phyloP scores from a whole-genome alignment of 2,888 invertebrate species.

The Trichogramma evanescens region DNA sequence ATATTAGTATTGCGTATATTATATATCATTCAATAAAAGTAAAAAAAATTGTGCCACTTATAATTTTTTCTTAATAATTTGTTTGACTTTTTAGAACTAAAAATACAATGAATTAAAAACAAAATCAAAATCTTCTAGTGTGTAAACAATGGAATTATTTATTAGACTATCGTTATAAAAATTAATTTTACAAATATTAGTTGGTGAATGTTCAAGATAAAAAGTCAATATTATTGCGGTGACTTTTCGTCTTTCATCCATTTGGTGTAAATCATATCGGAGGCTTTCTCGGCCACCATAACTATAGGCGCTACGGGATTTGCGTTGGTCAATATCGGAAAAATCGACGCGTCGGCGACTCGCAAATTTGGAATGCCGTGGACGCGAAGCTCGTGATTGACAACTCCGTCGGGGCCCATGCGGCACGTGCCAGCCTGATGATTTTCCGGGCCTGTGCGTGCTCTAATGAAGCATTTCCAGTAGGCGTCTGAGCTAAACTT shows the following conservation, averaged over 20 bases:
- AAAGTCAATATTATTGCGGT: no score
- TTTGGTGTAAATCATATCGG: conserved; percentile 55
- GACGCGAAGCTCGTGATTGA: conserved; percentile 55
- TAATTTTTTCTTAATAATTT: no score
- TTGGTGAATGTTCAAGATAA: no score
- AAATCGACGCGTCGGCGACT: conserved; percentile 64
- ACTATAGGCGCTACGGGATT: conserved; percentile 64
- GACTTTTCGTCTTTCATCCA: conserved; percentile 40
- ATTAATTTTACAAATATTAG: no score
- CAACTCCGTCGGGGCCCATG: conserved; percentile 55
- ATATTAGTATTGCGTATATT: no score
- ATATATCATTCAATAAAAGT: no score
- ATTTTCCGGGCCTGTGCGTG: conserved; percentile 58
- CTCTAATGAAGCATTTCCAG: conserved; percentile 61
- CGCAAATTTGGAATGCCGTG: conserved; percentile 57
- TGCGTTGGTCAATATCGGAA: conserved; percentile 59
- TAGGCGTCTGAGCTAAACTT: conserved; percentile 56
- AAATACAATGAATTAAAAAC: no score
- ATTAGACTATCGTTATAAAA: no score
- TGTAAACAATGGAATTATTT: no score
- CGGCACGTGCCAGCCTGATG: conserved; percentile 60
- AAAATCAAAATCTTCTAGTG: no score
- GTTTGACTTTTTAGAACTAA: no score
- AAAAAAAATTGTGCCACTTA: no score
- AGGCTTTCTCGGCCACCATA: conserved; percentile 68